Conservation (phyloP, 2,113 vertebrate genomes). For the Prionailurus viverrinus region DNA sequence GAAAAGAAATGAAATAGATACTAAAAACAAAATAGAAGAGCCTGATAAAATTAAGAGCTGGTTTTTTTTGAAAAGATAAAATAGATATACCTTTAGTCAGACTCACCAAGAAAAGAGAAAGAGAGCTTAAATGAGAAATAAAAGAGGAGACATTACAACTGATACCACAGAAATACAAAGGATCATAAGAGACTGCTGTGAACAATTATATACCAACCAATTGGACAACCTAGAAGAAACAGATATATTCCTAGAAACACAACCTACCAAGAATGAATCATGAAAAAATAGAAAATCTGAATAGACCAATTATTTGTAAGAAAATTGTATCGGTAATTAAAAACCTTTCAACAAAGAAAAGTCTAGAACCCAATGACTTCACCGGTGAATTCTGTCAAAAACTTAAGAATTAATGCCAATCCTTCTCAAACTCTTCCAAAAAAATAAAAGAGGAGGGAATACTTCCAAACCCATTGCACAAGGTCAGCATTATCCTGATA, state of each 20-base stretch:
- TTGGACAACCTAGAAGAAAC: background rate
- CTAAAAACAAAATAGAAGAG: background rate
- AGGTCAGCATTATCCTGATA: background rate
- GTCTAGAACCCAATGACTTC: background rate
- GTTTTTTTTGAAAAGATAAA: background rate
- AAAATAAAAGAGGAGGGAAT: background rate
- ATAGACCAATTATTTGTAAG: background rate
- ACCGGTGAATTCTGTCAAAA: background rate
- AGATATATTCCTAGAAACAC: background rate
- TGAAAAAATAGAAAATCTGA: background rate
- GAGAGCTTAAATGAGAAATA: background rate
- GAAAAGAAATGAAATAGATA: background rate
- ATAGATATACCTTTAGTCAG: background rate
- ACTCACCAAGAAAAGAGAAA: background rate
- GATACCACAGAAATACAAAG: background rate
- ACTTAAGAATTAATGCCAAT: background rate
- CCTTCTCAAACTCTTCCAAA: background rate
- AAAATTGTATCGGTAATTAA: background rate
- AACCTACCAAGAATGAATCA: background rate
- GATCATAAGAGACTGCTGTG: background rate
- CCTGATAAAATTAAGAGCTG: background rate
- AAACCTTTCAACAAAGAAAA: background rate
- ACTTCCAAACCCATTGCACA: background rate
- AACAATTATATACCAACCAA: background rate
- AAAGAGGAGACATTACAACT: background rate